Evolutionary conservation across 1,140 invertebrate species (phyloP).

Genomic region (Amphibalanus amphitrite): DNA sequence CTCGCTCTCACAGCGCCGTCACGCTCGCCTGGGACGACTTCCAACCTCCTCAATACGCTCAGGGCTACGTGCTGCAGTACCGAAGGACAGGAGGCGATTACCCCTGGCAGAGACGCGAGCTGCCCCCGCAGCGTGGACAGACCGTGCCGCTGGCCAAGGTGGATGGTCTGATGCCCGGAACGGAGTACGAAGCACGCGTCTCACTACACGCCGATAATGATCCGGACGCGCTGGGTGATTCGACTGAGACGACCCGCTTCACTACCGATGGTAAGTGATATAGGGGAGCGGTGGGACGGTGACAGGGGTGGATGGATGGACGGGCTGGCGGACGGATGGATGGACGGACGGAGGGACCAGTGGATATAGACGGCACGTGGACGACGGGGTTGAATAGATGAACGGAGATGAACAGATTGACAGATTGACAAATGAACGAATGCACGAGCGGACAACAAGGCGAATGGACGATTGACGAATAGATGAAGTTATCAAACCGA

Average conservation of each 20-base stretch:
- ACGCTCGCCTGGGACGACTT: conserved; percentile 30
- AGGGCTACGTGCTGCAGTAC: conserved; percentile 17
- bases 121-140: background rate
- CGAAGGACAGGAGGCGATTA: conserved; percentile 9
- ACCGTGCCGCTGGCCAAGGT: conserved; percentile 15
- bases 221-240: conserved; percentile 14
- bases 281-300: background rate
- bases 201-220: conserved; percentile 22
- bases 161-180: conserved; percentile 20
- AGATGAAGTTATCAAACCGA: no score
- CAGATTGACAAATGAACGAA: no score
- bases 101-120: background rate
- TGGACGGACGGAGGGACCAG: no score
- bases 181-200: conserved; percentile 22
- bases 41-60: conserved; percentile 20
- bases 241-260: conserved; percentile 22
- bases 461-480: no score
- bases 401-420: no score
- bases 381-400: no score
- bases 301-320: no score
- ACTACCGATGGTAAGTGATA: conserved; percentile 20
- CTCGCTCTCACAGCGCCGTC: conserved; percentile 18
- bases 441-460: no score
- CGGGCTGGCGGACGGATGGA: no score
- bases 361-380: no score